phyloP scores from a whole-genome alignment of 2,888 invertebrate genomes.

The Parascotia fuliginaria region DNA sequence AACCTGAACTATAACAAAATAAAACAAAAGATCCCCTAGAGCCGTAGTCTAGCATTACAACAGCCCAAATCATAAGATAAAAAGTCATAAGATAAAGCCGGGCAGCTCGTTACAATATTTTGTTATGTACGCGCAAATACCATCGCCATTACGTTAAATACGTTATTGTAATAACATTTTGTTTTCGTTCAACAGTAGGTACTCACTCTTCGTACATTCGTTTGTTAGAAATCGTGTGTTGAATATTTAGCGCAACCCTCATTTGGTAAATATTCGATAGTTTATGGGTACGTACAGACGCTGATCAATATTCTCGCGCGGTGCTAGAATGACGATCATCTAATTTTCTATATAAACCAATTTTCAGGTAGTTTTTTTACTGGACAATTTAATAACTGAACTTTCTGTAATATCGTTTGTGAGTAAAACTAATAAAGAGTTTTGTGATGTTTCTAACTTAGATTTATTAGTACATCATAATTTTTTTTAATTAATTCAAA shows the following conservation, averaged over 20 bases:
- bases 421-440: background rate
- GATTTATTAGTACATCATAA: background rate
- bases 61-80: background rate
- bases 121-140: background rate
- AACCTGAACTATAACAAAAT: too few relatives aligned
- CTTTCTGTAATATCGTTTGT: background rate
- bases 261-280: slow-evolving; percentile 42
- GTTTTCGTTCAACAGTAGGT: slow-evolving; percentile 11
- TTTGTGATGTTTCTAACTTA: background rate
- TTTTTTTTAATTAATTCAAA: background rate
- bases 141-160: slow-evolving; percentile 2
- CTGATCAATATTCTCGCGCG: slow-evolving; percentile 44
- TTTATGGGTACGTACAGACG: slow-evolving; percentile 30
- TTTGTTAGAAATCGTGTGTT: slow-evolving; percentile 32
- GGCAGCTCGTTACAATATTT: background rate
- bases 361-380: slow-evolving; percentile 11
- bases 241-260: slow-evolving; percentile 39
- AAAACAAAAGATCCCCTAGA: too few relatives aligned
- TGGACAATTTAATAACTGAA: slow-evolving; percentile 8
- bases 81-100: background rate
- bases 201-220: slow-evolving; percentile 15
- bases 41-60: too few relatives aligned
- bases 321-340: slow-evolving; percentile 32
- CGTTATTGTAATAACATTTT: slow-evolving; percentile 10
- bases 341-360: slow-evolving; percentile 27